Percentiles rank a stretch among this genome's conserved stretches.
These are phyloP conservation scores for Aurelia aurita DNA, from an alignment of 30 jellyfish, hydroid and myxozoan species.

Conservation along the genomic window DNA sequence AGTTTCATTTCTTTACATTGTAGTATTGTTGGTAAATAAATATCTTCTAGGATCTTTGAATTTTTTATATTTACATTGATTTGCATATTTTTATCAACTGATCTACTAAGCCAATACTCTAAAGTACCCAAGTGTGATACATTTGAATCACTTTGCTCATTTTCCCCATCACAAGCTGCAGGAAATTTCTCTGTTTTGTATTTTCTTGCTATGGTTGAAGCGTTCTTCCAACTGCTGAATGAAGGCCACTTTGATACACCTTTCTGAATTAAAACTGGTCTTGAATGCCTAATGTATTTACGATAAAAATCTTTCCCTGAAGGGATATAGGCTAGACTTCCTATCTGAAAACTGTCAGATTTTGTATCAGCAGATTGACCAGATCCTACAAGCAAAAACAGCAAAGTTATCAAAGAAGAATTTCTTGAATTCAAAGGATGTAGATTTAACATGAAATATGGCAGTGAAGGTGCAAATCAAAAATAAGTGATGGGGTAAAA, in stretches of 20 bases:
- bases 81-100: constrained; percentile 11
- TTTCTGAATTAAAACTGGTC: constrained; percentile 63
- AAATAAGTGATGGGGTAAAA: too few species aligned
- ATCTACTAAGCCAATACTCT: constrained; percentile 18
- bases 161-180: too few species aligned
- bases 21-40: constrained; percentile 69
- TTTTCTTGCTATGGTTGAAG: constrained; percentile 14
- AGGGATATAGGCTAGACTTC: constrained; percentile 21
- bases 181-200: background rate
- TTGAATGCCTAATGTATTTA: constrained; percentile 37
- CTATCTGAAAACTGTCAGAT: too few species aligned
- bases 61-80: constrained; percentile 43
- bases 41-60: constrained; percentile 57
- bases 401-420: too few species aligned
- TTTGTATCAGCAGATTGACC: too few species aligned
- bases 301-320: constrained; percentile 80
- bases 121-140: background rate
- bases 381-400: too few species aligned
- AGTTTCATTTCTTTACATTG: constrained; percentile 76
- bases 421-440: too few species aligned
- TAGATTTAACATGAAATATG: too few species aligned
- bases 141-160: too few species aligned
- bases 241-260: constrained; percentile 27
- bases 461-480: too few species aligned
- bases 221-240: constrained; percentile 37